phyloP scores from a whole-genome alignment of 2,797 vertebrate species.

The Acrocephalus scirpaceus region DNA sequence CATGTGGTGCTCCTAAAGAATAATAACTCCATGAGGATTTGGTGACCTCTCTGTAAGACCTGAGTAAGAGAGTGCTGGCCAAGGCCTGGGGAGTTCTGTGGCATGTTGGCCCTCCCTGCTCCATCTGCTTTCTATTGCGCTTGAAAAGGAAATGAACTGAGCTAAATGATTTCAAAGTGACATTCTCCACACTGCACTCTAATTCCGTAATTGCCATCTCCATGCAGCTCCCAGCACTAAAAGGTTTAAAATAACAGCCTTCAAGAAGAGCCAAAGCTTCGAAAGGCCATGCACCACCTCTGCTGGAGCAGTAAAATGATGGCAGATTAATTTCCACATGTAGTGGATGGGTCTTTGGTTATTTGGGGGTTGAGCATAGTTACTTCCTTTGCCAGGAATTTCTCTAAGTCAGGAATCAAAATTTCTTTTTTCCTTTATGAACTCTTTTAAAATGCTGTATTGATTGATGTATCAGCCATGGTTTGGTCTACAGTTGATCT shows the following conservation, averaged over 20 bases:
- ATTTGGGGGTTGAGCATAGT: constrained; percentile 10
- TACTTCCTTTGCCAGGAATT: constrained; percentile 50
- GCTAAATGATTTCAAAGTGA: constrained; percentile 61
- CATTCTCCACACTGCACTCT: constrained; percentile 50
- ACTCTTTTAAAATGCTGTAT: not conserved
- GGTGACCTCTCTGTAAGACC: constrained; percentile 40
- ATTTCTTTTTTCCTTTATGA: constrained; percentile 19
- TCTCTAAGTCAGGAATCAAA: constrained; percentile 34
- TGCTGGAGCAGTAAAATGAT: constrained; percentile 57
- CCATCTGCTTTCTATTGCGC: constrained; percentile 64
- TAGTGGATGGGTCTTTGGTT: constrained; percentile 9
- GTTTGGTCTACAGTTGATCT: not conserved
- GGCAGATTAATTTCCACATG: constrained; percentile 67
- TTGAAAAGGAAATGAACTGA: constrained; percentile 60
- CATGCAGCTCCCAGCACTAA: constrained; percentile 32
- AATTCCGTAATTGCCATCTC: constrained; percentile 52
- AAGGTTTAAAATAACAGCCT: constrained; percentile 51
- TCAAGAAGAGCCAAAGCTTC: constrained; percentile 31
- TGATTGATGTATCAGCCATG: not conserved
- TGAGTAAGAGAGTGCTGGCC: not conserved
- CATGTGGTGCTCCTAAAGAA: not conserved
- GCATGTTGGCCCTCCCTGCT: constrained; percentile 41
- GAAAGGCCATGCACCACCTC: constrained; percentile 8
- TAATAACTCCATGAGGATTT: constrained; percentile 5
- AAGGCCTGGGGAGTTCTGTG: constrained; percentile 38